These are phyloP conservation scores for Enteromius trimaculatus DNA, from an alignment of 2,797 vertebrate species.

Conservation along the genomic window DNA sequence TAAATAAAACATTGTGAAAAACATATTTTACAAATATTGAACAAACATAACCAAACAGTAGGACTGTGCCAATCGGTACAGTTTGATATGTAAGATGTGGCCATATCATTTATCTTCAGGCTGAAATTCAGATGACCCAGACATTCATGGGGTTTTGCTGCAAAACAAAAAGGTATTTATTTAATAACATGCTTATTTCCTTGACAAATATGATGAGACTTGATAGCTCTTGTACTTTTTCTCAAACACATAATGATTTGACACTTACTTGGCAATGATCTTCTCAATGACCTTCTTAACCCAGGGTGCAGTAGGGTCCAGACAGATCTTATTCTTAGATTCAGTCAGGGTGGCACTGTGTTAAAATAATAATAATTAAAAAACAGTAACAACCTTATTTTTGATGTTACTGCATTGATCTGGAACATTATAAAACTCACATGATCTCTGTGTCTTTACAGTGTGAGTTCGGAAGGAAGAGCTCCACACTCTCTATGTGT, in stretches of 20 bases:
- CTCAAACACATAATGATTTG: neutral
- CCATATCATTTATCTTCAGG: neutral
- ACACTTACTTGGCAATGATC: slow-evolving; percentile 59
- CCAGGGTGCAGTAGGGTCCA: slow-evolving; percentile 54
- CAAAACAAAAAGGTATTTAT: slow-evolving; percentile 12
- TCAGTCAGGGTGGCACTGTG: slow-evolving; percentile 59
- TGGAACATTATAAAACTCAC: slow-evolving; percentile 48
- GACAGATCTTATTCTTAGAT: slow-evolving; percentile 48
- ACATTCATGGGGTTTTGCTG: slow-evolving; percentile 10
- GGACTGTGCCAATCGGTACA: neutral
- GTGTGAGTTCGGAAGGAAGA: slow-evolving; percentile 59
- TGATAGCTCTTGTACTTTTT: neutral
- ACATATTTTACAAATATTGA: neutral
- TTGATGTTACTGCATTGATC: neutral
- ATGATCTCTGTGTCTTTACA: slow-evolving; percentile 65
- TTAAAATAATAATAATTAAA: neutral
- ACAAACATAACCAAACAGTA: neutral
- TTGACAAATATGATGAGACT: neutral
- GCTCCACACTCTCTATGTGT: slow-evolving; percentile 56
- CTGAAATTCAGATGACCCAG: neutral
- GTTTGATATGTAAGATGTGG: neutral
- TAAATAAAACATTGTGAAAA: neutral
- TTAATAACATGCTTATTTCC: neutral
- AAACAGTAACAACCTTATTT: neutral
- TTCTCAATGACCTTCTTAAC: slow-evolving; percentile 55